phyloP scores from a whole-genome alignment of 2,797 vertebrate species.

The Hoplostethus mediterraneus region DNA sequence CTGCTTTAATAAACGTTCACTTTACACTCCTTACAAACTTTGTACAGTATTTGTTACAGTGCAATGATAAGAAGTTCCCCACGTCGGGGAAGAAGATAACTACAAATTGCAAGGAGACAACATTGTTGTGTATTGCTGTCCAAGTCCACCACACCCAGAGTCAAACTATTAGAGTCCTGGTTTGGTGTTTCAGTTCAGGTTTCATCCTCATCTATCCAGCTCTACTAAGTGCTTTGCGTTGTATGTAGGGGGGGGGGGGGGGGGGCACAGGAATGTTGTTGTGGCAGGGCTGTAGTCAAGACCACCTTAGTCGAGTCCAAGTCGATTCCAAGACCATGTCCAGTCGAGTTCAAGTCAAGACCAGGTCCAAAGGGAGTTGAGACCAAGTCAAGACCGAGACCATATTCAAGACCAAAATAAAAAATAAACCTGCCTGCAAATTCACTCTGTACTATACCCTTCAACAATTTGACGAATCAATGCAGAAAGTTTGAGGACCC shows the following conservation, averaged over 20 bases:
- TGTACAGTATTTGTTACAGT: constrained; percentile 90
- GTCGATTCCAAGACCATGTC: neutral
- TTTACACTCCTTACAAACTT: constrained; percentile 82
- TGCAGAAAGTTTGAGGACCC: too few species aligned
- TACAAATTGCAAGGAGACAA: constrained; percentile 37
- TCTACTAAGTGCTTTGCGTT: constrained; percentile 72
- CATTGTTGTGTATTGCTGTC: constrained; percentile 40
- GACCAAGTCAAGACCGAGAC: neutral
- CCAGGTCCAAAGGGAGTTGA: neutral
- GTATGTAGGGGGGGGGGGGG: constrained; percentile 7
- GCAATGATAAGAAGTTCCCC: constrained; percentile 82
- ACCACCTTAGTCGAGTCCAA: neutral
- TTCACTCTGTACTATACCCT: neutral
- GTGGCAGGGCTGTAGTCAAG: constrained; percentile 22
- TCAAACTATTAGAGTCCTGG: constrained; percentile 33
- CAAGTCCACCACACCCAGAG: constrained; percentile 50
- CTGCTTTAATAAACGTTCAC: constrained; percentile 66
- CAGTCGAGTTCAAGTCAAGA: neutral
- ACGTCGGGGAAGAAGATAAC: constrained; percentile 37
- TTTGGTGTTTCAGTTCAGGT: constrained; percentile 37
- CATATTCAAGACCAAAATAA: neutral
- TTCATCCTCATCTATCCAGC: constrained; percentile 23
- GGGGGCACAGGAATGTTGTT: neutral
- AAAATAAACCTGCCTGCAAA: too few species aligned
- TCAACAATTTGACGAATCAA: neutral